Evolutionary conservation across 2,888 invertebrate species (phyloP), one percentile per base, ranked within the genome.

Genomic region (Dryobotodes eremita): DNA sequence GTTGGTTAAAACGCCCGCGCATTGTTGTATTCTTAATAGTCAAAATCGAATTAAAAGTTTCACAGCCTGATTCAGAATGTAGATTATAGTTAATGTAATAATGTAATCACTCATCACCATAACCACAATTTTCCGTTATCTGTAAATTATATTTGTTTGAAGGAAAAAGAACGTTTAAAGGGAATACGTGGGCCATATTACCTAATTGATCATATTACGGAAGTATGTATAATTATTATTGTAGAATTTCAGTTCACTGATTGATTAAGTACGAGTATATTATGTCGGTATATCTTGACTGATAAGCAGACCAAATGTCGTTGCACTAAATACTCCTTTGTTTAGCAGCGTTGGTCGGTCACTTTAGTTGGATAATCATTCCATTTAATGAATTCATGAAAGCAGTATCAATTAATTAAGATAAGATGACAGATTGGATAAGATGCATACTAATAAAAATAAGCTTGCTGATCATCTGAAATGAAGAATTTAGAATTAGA

Each of bases 341-440:
- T 81, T 50, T 17, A n/a, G 23, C 42, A 62, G 59, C 50, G 57
- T n/a, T 53, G 15, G 0, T 31, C 23, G 68, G 48, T 17, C 48
- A 31, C 20, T 46, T 64, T 26, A 20, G 8, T 55, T 48, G 15
- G 46, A 48, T 79, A 68, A 78, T 69, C 46, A 55, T 70, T 70
- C 36, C 4, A 53, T 71, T 55, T 48, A 55, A 17, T 61, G 59
- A 59, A 82, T 66, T 59, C 42, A 73, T 84, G 36, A 66, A 66
- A 36, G 42, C 55, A 62, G 17, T 70, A 80, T 85, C 75, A 77
- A 64, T 78, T 57, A 75, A 48, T 75, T 65, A 48, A 71, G 72
- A 71, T 73, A 65, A 62, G 57, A 73, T 79, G 57, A 46, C 57
- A 62, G 65, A n/a, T 26, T 17, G 20, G 55, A 85, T 78, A 50